phyloP scores from a whole-genome alignment of 2,113 vertebrate species.

The Macquaria australasica region DNA sequence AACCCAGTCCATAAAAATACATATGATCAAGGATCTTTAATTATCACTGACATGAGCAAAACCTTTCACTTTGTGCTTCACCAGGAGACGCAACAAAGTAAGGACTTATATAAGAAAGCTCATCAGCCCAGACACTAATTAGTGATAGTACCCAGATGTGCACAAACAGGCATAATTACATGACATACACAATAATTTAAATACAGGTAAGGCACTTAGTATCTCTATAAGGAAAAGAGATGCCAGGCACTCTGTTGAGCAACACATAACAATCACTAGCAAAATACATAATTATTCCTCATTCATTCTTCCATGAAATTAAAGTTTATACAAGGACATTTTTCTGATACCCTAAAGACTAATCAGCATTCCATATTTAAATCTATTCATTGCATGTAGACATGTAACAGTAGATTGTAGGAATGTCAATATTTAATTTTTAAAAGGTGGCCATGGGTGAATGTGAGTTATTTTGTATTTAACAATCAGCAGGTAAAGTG shows the following conservation, averaged over 20 bases:
- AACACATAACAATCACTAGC: background rate
- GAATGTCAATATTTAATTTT: background rate
- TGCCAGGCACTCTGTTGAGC: background rate
- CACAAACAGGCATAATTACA: background rate
- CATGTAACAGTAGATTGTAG: no score
- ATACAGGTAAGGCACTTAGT: conserved; percentile 1
- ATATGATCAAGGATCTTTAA: background rate
- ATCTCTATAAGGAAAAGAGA: background rate
- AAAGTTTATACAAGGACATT: background rate
- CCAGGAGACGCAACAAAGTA: background rate
- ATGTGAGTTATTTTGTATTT: background rate
- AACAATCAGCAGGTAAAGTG: background rate
- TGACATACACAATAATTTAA: background rate
- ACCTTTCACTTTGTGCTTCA: background rate
- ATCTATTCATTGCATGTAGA: background rate
- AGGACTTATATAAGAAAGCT: background rate
- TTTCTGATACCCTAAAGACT: no score
- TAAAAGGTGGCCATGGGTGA: background rate
- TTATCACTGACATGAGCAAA: background rate
- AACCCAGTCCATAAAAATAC: background rate
- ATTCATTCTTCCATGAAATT: background rate
- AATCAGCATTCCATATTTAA: background rate
- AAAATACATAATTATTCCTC: background rate
- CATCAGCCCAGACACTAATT: background rate
- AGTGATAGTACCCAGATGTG: background rate